These are phyloP conservation scores for Hydrotaea diabolus DNA, from an alignment of 2,888 invertebrate species.

Conservation along the genomic window DNA sequence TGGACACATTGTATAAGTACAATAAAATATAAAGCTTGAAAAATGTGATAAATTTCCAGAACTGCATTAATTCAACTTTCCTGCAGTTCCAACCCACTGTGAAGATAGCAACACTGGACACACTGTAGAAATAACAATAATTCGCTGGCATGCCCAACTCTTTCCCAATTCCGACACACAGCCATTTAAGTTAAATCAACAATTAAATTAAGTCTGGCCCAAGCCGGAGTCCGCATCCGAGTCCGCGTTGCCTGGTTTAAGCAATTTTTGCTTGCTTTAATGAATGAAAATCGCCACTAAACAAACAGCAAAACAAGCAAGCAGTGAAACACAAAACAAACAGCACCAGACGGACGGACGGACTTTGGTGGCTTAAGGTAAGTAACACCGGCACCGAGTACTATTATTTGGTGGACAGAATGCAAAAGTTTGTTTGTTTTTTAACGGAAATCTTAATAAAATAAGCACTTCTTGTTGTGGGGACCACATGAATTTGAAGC, in stretches of 20 bases:
- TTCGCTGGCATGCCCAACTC: neutral
- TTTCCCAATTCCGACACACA: neutral
- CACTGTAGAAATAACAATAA: neutral
- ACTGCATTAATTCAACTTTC: too few species aligned
- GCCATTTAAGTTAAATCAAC: constrained; percentile 19
- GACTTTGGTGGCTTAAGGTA: neutral
- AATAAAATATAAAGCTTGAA: too few species aligned
- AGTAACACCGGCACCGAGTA: neutral
- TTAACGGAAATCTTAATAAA: neutral
- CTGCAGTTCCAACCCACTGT: neutral
- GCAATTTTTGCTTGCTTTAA: neutral
- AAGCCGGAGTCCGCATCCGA: neutral
- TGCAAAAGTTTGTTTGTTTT: neutral
- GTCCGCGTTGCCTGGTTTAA: too few species aligned
- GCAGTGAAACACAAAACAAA: neutral
- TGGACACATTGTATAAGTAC: too few species aligned
- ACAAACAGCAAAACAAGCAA: neutral
- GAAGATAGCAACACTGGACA: neutral
- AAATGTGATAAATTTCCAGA: too few species aligned
- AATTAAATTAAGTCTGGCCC: constrained; percentile 19
- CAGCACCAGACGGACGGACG: neutral
- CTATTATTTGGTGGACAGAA: neutral
- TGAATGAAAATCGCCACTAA: constrained; percentile 13
- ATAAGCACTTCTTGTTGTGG: neutral
- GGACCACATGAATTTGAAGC: neutral